These are phyloP conservation scores for Torymus tubicola DNA, from an alignment of 2,888 invertebrate species.

Conservation along the genomic window DNA sequence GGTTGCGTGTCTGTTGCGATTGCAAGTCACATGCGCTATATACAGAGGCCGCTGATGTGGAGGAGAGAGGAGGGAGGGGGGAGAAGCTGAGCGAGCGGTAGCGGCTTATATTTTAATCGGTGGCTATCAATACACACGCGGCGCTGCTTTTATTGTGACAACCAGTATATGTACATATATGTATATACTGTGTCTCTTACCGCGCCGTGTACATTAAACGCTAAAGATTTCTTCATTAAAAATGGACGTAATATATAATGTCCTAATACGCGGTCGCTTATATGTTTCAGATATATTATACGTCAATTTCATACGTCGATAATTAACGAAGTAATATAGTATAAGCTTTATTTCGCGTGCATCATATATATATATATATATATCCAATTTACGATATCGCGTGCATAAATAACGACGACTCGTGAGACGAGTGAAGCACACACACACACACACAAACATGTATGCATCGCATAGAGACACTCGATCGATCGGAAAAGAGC, in stretches of 20 bases:
- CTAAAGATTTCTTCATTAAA: slow-evolving; percentile 20
- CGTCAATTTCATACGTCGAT: too few species aligned
- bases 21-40: slow-evolving; percentile 47
- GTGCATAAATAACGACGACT: not conserved
- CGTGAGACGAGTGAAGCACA: not conserved
- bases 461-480: too few species aligned
- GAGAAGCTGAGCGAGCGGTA: not conserved
- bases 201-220: not conserved
- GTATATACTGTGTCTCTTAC: slow-evolving; percentile 22
- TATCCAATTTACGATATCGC: not conserved
- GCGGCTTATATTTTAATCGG: slow-evolving; percentile 54
- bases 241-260: not conserved
- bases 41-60: not conserved
- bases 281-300: too few species aligned
- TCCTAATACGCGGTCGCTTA: too few species aligned
- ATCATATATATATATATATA: not conserved
- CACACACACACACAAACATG: too few species aligned
- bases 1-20: slow-evolving; percentile 49
- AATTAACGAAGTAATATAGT: too few species aligned
- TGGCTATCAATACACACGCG: slow-evolving; percentile 40
- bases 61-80: not conserved
- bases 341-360: too few species aligned
- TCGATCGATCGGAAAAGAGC: not conserved
- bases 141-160: slow-evolving; percentile 41
- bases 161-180: not conserved